Conservation (phyloP, 2,113 vertebrate species). For the Apistogramma diplotaenia region DNA sequence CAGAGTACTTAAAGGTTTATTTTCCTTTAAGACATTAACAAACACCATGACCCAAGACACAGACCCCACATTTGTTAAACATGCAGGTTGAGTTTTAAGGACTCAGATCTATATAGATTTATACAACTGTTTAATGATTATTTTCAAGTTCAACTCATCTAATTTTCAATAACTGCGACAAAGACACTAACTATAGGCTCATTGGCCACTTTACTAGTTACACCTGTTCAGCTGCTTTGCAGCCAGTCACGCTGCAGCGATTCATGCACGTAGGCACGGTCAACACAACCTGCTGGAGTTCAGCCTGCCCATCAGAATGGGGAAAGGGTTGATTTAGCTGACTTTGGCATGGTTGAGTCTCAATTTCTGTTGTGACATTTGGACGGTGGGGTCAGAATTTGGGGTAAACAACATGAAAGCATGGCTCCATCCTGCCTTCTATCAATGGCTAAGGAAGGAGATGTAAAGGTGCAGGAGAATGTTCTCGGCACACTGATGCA, state of each 20-base stretch:
- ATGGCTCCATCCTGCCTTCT: too few species aligned
- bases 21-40: background rate
- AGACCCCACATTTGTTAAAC: too few species aligned
- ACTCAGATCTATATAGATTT: background rate
- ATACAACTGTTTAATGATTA: background rate
- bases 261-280: background rate
- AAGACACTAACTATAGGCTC: background rate
- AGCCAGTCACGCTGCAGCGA: background rate
- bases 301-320: background rate
- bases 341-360: background rate
- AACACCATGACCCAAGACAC: background rate
- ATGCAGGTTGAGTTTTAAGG: too few species aligned
- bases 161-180: background rate
- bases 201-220: background rate
- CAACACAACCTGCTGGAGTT: background rate
- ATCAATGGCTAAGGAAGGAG: too few species aligned
- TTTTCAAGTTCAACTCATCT: background rate
- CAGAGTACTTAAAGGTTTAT: too few species aligned
- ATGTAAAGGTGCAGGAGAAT: too few species aligned
- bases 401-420: too few species aligned
- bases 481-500: too few species aligned
- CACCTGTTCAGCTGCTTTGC: background rate
- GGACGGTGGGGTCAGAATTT: too few species aligned
- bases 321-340: background rate
- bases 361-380: too few species aligned